Base-by-base conservation (phyloP, 37 sponge, comb jelly and placozoan genomes). In the Axinella damicornis region DNA sequence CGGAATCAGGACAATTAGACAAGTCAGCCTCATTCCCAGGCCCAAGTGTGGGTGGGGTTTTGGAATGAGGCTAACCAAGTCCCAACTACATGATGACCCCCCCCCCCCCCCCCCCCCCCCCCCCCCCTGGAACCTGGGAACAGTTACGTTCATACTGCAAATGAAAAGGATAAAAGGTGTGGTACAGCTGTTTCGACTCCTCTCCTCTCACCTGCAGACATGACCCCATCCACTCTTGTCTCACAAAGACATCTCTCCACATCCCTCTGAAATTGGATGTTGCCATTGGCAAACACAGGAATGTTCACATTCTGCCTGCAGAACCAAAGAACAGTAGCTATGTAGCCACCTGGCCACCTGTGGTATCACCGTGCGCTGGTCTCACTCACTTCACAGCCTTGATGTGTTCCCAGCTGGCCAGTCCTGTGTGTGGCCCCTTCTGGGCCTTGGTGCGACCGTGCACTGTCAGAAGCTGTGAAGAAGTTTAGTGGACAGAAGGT, bases 271-370 rank as follows among this genome's bases (percentile, higher is more conserved):
- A 65, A 94, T 75, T 88, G 92, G 30, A 99, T 91, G 73, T 99
- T 99, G 35, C 99, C 99, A 82, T 99, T 99, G 41, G 99, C 95
- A 93, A 99, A 95, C 74, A 99, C 96, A 25, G 99, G 99, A 19
- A 99, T 97, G 39, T 46, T 80, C 28, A 99, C 79, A 37, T 69
- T 85, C 69, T 90, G 77, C 60, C 96, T 90, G 32, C 5, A 36
- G 19, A 64, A 33, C 19, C 36, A n/a, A n/a, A n/a, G n/a, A n/a
- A n/a, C n/a, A n/a, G n/a, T n/a, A n/a, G n/a, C n/a, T n/a, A n/a
- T n/a, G n/a, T n/a, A n/a, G n/a, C n/a, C n/a, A n/a, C n/a, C n/a
- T n/a, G n/a, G n/a, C n/a, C n/a, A n/a, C n/a, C n/a, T n/a, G n/a
- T n/a, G n/a, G n/a, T n/a, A n/a, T n/a, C n/a, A n/a, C n/a, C n/a